These are phyloP conservation scores for Muscina levida DNA, from an alignment of 2,888 invertebrate species.

Conservation along the genomic window DNA sequence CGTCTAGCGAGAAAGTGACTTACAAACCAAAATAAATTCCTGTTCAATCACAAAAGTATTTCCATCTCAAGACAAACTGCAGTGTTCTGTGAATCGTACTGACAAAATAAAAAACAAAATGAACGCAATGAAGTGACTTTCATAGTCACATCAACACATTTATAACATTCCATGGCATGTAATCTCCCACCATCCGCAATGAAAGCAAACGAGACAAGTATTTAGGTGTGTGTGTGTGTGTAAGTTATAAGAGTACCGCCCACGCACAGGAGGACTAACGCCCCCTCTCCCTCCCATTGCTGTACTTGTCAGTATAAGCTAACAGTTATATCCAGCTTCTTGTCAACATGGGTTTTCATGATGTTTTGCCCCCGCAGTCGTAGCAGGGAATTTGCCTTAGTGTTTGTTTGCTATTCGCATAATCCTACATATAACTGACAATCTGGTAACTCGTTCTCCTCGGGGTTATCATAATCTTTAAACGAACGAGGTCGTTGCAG, in stretches of 20 bases:
- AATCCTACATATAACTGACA: background rate
- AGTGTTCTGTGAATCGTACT: too few relatives aligned
- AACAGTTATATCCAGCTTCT: background rate
- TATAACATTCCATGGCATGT: slow-evolving; percentile 16
- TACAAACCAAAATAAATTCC: slow-evolving; percentile 27
- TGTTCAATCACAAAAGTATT: slow-evolving; percentile 24
- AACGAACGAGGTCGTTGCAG: background rate
- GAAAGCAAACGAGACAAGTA: background rate
- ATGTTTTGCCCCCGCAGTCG: too few relatives aligned
- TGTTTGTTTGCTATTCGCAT: background rate
- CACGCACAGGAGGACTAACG: too few relatives aligned
- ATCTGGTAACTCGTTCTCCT: slow-evolving; percentile 15
- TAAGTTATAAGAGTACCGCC: background rate
- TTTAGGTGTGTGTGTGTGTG: background rate
- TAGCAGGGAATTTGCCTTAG: slow-evolving; percentile 5
- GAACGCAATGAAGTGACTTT: slow-evolving; percentile 16
- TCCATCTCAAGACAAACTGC: background rate
- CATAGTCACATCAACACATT: slow-evolving; percentile 24
- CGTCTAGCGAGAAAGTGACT: too few relatives aligned
- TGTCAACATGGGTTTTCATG: slow-evolving; percentile 15
- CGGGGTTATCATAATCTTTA: background rate
- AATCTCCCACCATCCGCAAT: slow-evolving; percentile 15
- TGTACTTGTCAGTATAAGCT: too few relatives aligned
- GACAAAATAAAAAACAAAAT: too few relatives aligned
- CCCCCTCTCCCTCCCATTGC: too few relatives aligned